These are phyloP conservation scores for Cheilosia soror DNA, from an alignment of 2,888 invertebrate species.

Conservation along the genomic window DNA sequence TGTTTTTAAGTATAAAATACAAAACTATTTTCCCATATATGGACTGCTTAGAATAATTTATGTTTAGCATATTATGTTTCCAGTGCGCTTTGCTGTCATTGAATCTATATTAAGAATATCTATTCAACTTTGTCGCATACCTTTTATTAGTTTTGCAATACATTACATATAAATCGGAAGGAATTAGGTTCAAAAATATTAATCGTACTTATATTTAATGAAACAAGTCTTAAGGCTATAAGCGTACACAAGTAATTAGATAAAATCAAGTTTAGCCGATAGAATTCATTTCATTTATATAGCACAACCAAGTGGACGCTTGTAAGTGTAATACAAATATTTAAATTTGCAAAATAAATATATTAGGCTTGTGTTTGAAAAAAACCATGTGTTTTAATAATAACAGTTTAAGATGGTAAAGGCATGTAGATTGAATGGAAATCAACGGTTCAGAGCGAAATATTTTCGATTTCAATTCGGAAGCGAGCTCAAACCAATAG, in stretches of 20 bases:
- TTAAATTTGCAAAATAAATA: constrained; percentile 57
- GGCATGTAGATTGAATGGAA: too few relatives aligned
- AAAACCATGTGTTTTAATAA: constrained; percentile 11
- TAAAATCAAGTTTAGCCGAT: constrained; percentile 30
- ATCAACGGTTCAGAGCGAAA: too few relatives aligned
- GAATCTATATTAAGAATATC: constrained; percentile 14
- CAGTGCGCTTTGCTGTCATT: constrained; percentile 3
- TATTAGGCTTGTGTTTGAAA: constrained; percentile 62
- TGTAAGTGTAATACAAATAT: constrained; percentile 50
- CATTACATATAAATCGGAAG: constrained; percentile 36
- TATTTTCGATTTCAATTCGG: too few relatives aligned
- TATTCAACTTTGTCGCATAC: neutral
- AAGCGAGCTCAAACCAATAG: too few relatives aligned
- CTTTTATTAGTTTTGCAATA: neutral
- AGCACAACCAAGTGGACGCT: constrained; percentile 46
- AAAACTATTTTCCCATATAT: constrained; percentile 11
- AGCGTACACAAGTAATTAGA: constrained; percentile 56
- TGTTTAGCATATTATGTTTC: neutral
- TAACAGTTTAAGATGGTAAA: neutral
- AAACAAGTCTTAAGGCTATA: constrained; percentile 39
- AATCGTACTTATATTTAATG: constrained; percentile 63
- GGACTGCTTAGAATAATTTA: constrained; percentile 30
- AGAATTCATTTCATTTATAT: constrained; percentile 45
- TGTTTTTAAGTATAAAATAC: constrained; percentile 4
- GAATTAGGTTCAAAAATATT: constrained; percentile 57